phyloP scores from a whole-genome alignment of 2,113 vertebrate genomes.

The Seriola aureovittata region DNA sequence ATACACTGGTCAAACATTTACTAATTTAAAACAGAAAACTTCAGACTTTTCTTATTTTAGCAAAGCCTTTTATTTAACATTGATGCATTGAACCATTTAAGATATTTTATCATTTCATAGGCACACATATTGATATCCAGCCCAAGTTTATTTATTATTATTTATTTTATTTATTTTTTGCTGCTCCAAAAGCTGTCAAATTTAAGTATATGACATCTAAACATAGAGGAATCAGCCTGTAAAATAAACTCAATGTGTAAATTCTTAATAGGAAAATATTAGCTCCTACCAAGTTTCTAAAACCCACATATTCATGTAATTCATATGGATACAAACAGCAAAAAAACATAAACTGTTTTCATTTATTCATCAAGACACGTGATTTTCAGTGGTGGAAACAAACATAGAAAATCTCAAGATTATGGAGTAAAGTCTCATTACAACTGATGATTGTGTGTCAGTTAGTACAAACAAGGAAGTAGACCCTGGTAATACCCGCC shows the following conservation, averaged over 20 bases:
- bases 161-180: neutral
- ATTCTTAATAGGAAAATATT: neutral
- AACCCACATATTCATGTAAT: neutral
- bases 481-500: neutral
- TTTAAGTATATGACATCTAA: neutral
- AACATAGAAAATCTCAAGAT: constrained; percentile 10
- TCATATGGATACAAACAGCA: neutral
- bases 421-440: neutral
- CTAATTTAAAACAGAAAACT: neutral
- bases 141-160: neutral
- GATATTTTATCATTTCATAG: neutral
- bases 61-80: neutral
- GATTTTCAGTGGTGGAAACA: neutral
- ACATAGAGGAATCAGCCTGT: neutral
- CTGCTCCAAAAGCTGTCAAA: neutral
- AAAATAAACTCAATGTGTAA: neutral
- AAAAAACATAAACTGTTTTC: neutral
- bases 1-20: neutral
- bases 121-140: neutral
- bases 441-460: neutral
- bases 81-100: neutral
- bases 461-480: constrained; percentile 45
- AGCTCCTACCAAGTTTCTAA: neutral
- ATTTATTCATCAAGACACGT: neutral
- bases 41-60: neutral